A percentile compares a stretch with the other conserved stretches of the same genome.
Evolutionary conservation across 1,140 invertebrate genomes (phyloP).

Genomic region (Cephus cinctus): DNA sequence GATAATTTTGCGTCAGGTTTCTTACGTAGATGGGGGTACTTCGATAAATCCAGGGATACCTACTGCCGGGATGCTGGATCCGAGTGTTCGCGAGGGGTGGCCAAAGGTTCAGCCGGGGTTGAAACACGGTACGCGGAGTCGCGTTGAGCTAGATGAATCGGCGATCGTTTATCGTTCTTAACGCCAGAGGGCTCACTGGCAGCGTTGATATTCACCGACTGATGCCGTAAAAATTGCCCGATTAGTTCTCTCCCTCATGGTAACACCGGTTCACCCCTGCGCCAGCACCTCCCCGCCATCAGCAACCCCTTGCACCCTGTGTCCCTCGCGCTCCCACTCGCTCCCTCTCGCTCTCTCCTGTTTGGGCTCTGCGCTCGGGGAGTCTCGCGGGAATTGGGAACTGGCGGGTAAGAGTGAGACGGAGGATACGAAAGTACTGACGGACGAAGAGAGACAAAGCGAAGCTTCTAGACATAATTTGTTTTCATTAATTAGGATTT

Average conservation of each 20-base stretch:
- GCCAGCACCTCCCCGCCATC: slow-evolving; percentile 10
- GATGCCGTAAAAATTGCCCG: slow-evolving; percentile 54
- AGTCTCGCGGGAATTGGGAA: too few relatives aligned
- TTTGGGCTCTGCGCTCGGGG: too few relatives aligned
- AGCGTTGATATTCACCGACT: slow-evolving; percentile 43
- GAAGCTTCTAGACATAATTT: too few relatives aligned
- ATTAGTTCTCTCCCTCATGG: slow-evolving; percentile 40
- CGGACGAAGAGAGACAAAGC: too few relatives aligned
- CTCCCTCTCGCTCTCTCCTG: slow-evolving; percentile 1
- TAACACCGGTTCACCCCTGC: slow-evolving; percentile 16
- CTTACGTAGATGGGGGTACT: background rate
- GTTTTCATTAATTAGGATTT: slow-evolving; percentile 37
- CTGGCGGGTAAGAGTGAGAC: background rate
- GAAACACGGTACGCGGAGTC: slow-evolving; percentile 24
- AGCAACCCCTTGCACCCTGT: background rate
- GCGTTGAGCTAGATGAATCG: slow-evolving; percentile 55
- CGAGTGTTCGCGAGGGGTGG: background rate
- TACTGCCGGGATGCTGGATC: too few relatives aligned
- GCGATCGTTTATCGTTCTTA: slow-evolving; percentile 56
- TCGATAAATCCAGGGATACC: too few relatives aligned
- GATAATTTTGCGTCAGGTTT: slow-evolving; percentile 1
- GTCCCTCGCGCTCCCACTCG: slow-evolving; percentile 8
- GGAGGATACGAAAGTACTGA: too few relatives aligned
- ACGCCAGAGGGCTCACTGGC: slow-evolving; percentile 41
- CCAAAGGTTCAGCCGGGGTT: slow-evolving; percentile 1